phyloP scores from a whole-genome alignment of 2,113 vertebrate genomes.

The Callorhinus ursinus region DNA sequence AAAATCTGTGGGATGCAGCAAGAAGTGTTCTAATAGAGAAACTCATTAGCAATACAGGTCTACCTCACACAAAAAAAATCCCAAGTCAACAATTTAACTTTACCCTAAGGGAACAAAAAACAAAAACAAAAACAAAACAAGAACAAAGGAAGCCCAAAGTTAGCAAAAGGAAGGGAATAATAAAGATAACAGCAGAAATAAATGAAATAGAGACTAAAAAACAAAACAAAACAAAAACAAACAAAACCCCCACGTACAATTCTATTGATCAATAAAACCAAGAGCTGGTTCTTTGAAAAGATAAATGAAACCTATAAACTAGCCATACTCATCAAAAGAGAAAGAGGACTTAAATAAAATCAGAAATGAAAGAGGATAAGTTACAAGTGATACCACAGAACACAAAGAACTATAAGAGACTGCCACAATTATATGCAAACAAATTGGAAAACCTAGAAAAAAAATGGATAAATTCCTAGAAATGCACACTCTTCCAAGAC shows the following conservation, averaged over 20 bases:
- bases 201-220: not conserved
- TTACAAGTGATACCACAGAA: not conserved
- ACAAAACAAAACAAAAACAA: not conserved
- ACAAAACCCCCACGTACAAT: not conserved
- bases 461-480: not conserved
- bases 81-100: not conserved
- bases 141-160: not conserved
- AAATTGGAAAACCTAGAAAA: not conserved
- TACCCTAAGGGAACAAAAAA: not conserved
- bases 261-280: not conserved
- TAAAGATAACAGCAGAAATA: not conserved
- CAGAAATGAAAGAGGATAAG: not conserved
- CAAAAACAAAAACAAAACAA: not conserved
- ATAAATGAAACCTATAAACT: not conserved
- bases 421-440: not conserved
- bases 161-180: not conserved
- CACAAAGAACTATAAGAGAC: not conserved
- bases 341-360: not conserved
- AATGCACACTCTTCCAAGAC: not conserved
- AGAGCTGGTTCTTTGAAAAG: not conserved
- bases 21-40: not conserved
- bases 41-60: not conserved
- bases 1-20: not conserved
- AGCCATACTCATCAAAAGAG: not conserved
- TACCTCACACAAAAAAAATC: not conserved